Percentiles rank a stretch among this genome's conserved stretches.
Conservation (phyloP, 1,140 invertebrate species). For the Aphelenchoides avenae region DNA sequence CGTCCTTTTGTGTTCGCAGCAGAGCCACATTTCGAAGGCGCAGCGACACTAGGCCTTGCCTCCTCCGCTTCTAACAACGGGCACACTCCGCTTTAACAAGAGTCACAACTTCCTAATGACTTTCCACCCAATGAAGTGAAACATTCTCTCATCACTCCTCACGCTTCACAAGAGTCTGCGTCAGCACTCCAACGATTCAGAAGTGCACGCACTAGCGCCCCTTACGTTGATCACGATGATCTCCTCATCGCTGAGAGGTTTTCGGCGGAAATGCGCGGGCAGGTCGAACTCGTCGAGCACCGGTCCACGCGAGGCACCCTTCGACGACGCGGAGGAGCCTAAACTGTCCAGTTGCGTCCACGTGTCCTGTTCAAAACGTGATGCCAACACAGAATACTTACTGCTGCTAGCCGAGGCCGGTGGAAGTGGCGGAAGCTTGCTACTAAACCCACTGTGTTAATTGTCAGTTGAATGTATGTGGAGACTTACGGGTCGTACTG, state of each 20-base stretch:
- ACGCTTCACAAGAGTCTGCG: no score
- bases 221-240: constrained; percentile 52
- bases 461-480: no score
- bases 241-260: constrained; percentile 46
- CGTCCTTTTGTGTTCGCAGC: no score
- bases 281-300: constrained; percentile 37
- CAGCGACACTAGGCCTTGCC: background rate
- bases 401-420: no score
- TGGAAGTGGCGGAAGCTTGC: no score
- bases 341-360: no score
- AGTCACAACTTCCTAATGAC: background rate
- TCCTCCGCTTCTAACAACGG: background rate
- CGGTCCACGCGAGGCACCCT: no score
- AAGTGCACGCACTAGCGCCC: background rate
- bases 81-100: constrained; percentile 6
- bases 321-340: background rate
- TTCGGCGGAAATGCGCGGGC: constrained; percentile 42
- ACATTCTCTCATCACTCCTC: background rate
- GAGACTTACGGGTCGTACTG: constrained; percentile 32
- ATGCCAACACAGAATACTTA: no score
- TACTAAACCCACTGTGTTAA: no score
- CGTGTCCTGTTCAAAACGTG: no score
- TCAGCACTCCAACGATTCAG: no score
- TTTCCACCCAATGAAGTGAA: background rate
- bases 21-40: no score